A percentile compares a stretch with the other conserved stretches of the same genome.
phyloP scores from a whole-genome alignment of 2,888 invertebrate genomes.

The Cephus runcator region DNA sequence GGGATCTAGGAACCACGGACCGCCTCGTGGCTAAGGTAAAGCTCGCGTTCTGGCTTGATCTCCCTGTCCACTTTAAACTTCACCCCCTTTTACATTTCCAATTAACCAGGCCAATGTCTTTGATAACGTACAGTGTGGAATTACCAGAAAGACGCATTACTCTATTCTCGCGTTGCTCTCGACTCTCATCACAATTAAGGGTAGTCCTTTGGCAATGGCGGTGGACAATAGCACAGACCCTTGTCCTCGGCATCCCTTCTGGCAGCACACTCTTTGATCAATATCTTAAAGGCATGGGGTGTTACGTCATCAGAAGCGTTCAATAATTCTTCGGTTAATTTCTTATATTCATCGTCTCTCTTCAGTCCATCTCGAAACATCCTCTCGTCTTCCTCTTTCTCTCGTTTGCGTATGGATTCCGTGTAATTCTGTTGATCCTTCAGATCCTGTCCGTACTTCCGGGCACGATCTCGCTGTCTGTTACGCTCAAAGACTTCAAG shows the following conservation, averaged over 20 bases:
- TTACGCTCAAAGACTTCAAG: constrained; percentile 23
- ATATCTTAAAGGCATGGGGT: constrained; percentile 45
- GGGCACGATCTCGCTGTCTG: constrained; percentile 28
- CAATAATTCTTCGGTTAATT: constrained; percentile 36
- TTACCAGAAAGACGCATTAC: background rate
- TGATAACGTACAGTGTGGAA: background rate
- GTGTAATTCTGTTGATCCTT: constrained; percentile 36
- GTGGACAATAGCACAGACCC: constrained; percentile 36
- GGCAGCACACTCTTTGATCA: constrained; percentile 38
- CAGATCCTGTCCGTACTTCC: constrained; percentile 40
- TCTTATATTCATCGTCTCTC: constrained; percentile 37
- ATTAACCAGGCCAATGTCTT: background rate
- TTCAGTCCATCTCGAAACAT: constrained; percentile 22
- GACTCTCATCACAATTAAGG: background rate
- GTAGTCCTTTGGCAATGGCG: constrained; percentile 22
- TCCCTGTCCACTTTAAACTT: constrained; percentile 13
- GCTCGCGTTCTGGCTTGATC: constrained; percentile 12
- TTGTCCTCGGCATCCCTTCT: constrained; percentile 37
- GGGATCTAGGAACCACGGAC: constrained; percentile 1
- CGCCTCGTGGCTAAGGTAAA: constrained; percentile 7
- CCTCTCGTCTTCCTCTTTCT: constrained; percentile 30
- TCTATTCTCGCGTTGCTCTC: background rate
- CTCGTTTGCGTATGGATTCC: constrained; percentile 27
- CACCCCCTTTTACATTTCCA: background rate
- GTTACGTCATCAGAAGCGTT: constrained; percentile 43